Conservation (phyloP, 1,140 invertebrate genomes). For the Campoletis sonorensis region DNA sequence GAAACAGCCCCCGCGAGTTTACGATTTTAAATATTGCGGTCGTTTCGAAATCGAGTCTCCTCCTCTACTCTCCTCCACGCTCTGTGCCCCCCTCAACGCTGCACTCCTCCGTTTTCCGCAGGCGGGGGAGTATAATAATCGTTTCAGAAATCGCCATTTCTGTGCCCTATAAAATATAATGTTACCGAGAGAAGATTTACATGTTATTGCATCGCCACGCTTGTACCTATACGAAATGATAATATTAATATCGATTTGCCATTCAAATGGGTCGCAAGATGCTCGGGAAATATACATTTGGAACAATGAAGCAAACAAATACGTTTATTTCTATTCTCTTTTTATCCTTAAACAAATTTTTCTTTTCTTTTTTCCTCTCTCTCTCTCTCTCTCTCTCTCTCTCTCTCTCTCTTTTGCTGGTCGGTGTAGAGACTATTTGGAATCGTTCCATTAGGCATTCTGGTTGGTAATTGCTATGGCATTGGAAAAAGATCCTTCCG, state of each 20-base stretch:
- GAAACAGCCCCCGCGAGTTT: conserved; percentile 3
- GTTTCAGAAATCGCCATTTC: conserved; percentile 71
- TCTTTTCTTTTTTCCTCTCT: no score
- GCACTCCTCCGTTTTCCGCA: no score
- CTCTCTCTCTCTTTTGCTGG: no score
- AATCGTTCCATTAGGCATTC: background rate
- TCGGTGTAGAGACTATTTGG: background rate
- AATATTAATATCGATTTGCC: conserved; percentile 37
- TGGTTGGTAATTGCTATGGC: background rate
- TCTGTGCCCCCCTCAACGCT: no score
- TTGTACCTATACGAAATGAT: conserved; percentile 40
- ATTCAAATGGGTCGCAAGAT: conserved; percentile 8
- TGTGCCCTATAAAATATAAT: conserved; percentile 68
- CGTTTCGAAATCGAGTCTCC: conserved; percentile 19
- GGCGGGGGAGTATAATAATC: conserved; percentile 60
- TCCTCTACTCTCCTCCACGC: background rate
- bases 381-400: background rate
- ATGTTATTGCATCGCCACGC: conserved; percentile 47
- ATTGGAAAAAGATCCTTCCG: no score
- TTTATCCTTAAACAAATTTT: background rate
- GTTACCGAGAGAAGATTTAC: conserved; percentile 53
- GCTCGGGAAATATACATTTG: conserved; percentile 14
- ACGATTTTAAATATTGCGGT: conserved; percentile 27
- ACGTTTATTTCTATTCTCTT: background rate
- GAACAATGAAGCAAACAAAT: conserved; percentile 28